A percentile compares a stretch with the other conserved stretches of the same genome.
These are phyloP conservation scores for Metopia argyrocephala DNA, from an alignment of 2,888 invertebrate genomes.

Conservation along the genomic window DNA sequence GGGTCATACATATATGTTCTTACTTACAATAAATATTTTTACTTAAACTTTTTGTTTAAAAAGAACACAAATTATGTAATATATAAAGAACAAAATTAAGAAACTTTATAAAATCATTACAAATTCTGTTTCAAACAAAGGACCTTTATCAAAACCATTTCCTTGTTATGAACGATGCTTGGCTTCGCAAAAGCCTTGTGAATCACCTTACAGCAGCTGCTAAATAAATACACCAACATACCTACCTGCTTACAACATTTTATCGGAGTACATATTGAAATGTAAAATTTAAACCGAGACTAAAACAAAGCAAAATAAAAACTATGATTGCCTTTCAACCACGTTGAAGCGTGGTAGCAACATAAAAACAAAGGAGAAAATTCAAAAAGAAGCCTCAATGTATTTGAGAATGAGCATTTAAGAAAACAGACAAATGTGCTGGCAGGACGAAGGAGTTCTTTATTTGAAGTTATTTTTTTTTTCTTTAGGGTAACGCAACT, in stretches of 20 bases:
- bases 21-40: background rate
- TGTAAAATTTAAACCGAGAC: too few species aligned
- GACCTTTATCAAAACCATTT: background rate
- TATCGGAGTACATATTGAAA: too few species aligned
- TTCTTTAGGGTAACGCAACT: slow-evolving; percentile 49
- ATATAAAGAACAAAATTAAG: background rate
- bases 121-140: background rate
- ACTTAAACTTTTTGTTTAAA: background rate
- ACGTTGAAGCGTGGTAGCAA: background rate
- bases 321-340: too few species aligned
- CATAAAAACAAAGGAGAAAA: background rate
- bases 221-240: slow-evolving; percentile 51
- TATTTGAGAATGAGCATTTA: background rate
- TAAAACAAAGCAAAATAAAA: background rate
- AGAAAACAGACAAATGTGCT: slow-evolving; percentile 3
- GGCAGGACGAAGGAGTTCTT: slow-evolving; percentile 53
- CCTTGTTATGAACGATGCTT: background rate
- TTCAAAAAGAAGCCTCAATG: background rate
- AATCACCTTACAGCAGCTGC: slow-evolving; percentile 75
- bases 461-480: background rate
- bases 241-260: slow-evolving; percentile 1
- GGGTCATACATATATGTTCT: background rate
- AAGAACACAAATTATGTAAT: background rate
- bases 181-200: slow-evolving; percentile 24
- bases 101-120: background rate